Conservation (phyloP, 2,797 vertebrate species). For the Ptychobarbus kaznakovi region DNA sequence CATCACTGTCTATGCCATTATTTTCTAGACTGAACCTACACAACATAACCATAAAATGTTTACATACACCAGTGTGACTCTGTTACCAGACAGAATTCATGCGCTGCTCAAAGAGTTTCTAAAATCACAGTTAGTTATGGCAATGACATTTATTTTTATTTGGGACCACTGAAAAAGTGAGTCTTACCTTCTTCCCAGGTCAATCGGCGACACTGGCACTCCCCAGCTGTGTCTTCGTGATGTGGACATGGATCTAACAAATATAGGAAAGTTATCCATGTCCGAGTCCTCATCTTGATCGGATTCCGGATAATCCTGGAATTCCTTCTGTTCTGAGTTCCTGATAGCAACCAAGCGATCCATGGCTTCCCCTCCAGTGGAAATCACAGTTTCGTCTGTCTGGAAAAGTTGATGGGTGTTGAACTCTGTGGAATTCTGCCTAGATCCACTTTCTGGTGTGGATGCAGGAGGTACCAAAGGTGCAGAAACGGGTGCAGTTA, state of each 20-base stretch:
- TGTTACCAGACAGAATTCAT: neutral
- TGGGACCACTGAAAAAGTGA: neutral
- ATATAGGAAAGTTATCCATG: constrained; percentile 76
- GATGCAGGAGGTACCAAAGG: neutral
- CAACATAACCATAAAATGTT: constrained; percentile 22
- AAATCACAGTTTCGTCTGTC: constrained; percentile 48
- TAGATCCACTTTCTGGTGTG: constrained; percentile 23
- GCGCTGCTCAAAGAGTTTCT: neutral
- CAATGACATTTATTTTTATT: neutral
- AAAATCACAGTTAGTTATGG: neutral
- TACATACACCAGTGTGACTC: neutral
- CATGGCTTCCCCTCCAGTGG: neutral
- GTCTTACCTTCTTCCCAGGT: constrained; percentile 81
- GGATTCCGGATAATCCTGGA: constrained; percentile 42
- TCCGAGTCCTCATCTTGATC: constrained; percentile 63
- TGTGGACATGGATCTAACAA: constrained; percentile 82
- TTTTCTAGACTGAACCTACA: constrained; percentile 86
- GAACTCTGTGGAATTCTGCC: constrained; percentile 60
- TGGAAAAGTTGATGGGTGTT: constrained; percentile 34
- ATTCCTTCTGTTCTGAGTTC: constrained; percentile 46
- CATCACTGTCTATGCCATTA: constrained; percentile 77
- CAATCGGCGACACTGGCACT: constrained; percentile 81
- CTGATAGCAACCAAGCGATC: constrained; percentile 58
- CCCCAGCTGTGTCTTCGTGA: constrained; percentile 90
- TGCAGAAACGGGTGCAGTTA: constrained; percentile 4